Evolutionary conservation across 2,113 vertebrate genomes (phyloP).

Genomic region (Isichthys henryi): DNA sequence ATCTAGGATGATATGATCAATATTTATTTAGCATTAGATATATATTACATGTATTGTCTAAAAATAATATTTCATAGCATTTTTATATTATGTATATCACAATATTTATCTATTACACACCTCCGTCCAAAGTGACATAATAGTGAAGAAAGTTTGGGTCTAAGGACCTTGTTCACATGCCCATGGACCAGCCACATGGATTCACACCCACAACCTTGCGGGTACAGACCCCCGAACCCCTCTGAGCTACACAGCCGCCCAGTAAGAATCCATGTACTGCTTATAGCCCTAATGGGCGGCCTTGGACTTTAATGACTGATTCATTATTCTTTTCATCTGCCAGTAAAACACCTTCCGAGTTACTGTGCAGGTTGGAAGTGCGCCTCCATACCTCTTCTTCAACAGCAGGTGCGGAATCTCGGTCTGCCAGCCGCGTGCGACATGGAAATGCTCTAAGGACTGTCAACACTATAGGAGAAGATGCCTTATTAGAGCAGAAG

Average conservation of each 20-base stretch:
- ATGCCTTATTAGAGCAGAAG: not conserved
- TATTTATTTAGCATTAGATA: not conserved
- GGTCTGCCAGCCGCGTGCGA: slow-evolving; percentile 76
- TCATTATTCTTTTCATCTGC: not conserved
- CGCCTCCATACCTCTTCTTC: slow-evolving; percentile 78
- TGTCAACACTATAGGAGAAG: slow-evolving; percentile 68
- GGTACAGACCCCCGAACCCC: not conserved
- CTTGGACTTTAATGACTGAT: not conserved
- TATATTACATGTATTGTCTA: not conserved
- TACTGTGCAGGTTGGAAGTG: not conserved
- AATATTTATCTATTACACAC: not conserved
- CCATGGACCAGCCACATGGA: not conserved
- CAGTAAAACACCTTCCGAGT: not conserved
- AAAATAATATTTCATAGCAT: not conserved
- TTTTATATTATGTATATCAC: not conserved
- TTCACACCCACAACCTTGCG: not conserved
- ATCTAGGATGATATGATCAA: not conserved
- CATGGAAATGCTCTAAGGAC: slow-evolving; percentile 87
- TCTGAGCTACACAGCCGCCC: not conserved
- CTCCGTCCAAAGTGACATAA: not conserved
- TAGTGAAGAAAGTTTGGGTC: not conserved
- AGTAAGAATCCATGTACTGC: not conserved
- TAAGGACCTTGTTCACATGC: not conserved
- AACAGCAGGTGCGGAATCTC: slow-evolving; percentile 61
- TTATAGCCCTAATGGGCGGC: not conserved